phyloP scores from a whole-genome alignment of 1,140 invertebrate genomes.

The Pachyrhynchus sulphureomaculatus region DNA sequence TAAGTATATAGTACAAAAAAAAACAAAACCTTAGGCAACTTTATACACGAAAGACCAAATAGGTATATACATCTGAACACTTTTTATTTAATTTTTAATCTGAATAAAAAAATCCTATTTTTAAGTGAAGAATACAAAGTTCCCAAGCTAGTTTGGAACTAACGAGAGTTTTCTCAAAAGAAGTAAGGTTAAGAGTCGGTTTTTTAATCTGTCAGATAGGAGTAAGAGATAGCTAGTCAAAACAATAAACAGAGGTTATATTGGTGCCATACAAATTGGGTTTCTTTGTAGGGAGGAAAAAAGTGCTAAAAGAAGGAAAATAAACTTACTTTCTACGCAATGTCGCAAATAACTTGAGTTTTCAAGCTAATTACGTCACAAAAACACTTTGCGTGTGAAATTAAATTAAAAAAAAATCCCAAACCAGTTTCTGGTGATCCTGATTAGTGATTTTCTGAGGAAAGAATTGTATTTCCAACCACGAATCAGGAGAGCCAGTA shows the following conservation, averaged over 20 bases:
- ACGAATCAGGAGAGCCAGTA: no score
- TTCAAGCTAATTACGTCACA: no score
- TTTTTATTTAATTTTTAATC: background rate
- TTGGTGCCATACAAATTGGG: conserved; percentile 17
- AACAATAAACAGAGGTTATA: conserved; percentile 16
- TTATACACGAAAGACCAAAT: conserved; percentile 17
- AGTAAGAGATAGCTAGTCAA: conserved; percentile 20
- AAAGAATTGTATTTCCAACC: no score
- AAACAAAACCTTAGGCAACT: conserved; percentile 12
- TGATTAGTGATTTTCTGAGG: no score
- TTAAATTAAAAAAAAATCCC: no score
- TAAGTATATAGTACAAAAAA: conserved; percentile 19
- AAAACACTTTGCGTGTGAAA: no score
- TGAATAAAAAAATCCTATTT: conserved; percentile 3
- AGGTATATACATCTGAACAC: conserved; percentile 13
- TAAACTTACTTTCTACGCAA: background rate
- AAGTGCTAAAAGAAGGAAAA: background rate
- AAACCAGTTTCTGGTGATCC: no score
- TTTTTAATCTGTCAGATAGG: conserved; percentile 10
- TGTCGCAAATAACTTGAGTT: background rate
- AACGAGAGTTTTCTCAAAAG: background rate
- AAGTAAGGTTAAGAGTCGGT: background rate
- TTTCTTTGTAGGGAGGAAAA: background rate
- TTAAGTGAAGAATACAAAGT: background rate
- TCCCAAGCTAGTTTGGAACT: background rate